phyloP scores from a whole-genome alignment of 2,113 vertebrate species.

The Elephas maximus region DNA sequence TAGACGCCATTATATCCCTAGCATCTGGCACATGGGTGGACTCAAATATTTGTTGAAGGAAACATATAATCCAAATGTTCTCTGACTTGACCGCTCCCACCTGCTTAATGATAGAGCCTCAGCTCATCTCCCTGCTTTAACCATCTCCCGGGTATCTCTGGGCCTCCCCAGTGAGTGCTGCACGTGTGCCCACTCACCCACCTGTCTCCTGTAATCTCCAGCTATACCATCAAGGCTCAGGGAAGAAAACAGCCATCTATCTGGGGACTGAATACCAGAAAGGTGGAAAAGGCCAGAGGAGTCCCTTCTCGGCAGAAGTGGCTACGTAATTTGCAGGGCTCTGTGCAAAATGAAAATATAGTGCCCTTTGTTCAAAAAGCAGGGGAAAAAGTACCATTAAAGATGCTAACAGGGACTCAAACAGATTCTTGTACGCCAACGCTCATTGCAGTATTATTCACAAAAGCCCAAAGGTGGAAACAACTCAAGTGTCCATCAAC shows the following conservation, averaged over 20 bases:
- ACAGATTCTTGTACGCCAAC: no score
- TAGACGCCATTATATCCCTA: neutral
- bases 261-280: neutral
- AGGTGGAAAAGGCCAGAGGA: neutral
- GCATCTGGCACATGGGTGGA: neutral
- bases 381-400: neutral
- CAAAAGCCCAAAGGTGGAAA: no score
- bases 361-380: neutral
- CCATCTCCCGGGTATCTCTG: neutral
- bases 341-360: neutral
- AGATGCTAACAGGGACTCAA: neutral
- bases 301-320: neutral
- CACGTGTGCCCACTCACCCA: neutral
- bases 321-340: neutral
- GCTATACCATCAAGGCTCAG: neutral
- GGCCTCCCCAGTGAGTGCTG: neutral
- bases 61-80: neutral
- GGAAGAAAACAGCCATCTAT: neutral
- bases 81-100: neutral
- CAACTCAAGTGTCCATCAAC: no score
- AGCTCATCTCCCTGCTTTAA: neutral
- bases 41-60: conserved; percentile 56
- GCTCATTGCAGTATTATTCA: no score
- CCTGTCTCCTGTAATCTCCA: neutral
- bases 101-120: neutral